Evolutionary conservation across 2,888 invertebrate species (phyloP).

Genomic region (Mayetiola destructor): DNA sequence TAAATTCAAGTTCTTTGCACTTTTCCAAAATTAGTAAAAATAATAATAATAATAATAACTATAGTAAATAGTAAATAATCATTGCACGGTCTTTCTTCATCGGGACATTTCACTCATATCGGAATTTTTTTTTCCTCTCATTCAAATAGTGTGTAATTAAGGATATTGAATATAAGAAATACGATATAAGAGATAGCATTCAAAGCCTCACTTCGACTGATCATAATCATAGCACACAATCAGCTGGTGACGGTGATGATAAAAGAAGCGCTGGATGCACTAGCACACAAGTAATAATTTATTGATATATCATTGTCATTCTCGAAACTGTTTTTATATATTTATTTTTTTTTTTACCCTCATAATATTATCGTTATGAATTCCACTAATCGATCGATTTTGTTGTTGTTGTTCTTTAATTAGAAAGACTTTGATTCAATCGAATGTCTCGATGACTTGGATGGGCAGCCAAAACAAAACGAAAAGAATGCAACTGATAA

Average conservation of each 20-base stretch:
- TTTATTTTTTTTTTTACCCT: background rate
- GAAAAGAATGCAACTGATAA: slow-evolving; percentile 16
- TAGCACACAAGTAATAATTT: background rate
- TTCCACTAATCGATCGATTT: background rate
- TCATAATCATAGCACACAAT: background rate
- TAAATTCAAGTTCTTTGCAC: too few species aligned
- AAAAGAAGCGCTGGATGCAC: background rate
- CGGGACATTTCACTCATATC: background rate
- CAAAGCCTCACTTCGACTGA: slow-evolving; percentile 4
- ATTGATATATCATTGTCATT: background rate
- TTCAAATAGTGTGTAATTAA: background rate
- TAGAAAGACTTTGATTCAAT: slow-evolving; percentile 16
- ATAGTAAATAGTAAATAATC: too few species aligned
- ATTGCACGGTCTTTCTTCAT: too few species aligned
- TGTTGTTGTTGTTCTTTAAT: background rate
- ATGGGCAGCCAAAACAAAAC: slow-evolving; percentile 1
- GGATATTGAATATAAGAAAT: background rate
- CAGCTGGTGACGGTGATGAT: background rate
- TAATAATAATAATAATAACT: too few species aligned
- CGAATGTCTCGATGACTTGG: slow-evolving; percentile 15
- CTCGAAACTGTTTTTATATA: background rate
- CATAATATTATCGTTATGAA: background rate
- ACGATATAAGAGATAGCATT: slow-evolving; percentile 8
- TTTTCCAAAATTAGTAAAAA: too few species aligned
- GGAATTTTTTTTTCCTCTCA: background rate